phyloP scores from a whole-genome alignment of 1,140 invertebrate species.

The Phenacoccus solenopsis region DNA sequence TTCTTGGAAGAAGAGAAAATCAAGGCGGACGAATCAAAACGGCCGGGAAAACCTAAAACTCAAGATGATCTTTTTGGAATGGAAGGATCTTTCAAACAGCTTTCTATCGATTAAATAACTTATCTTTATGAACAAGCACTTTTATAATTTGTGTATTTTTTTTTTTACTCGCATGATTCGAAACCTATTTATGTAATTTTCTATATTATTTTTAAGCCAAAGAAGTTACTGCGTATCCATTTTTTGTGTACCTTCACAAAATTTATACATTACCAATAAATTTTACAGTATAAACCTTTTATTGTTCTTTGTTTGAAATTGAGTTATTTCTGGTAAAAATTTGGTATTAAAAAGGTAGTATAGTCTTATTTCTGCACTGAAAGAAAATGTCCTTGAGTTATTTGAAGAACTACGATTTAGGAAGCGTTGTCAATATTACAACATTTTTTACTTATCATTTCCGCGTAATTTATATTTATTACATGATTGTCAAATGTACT shows the following conservation, averaged over 20 bases:
- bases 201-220: constrained; percentile 10
- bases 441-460: too few relatives aligned
- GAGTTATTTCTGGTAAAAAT: too few relatives aligned
- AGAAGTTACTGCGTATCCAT: constrained; percentile 7
- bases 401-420: too few relatives aligned
- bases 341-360: too few relatives aligned
- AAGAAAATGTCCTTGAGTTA: too few relatives aligned
- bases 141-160: too few relatives aligned
- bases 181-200: background rate
- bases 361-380: too few relatives aligned
- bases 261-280: constrained; percentile 8
- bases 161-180: background rate
- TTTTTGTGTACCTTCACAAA: constrained; percentile 4
- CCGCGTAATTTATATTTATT: too few relatives aligned
- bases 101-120: constrained; percentile 50
- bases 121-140: background rate
- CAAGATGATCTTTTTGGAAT: constrained; percentile 67
- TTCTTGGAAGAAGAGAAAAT: constrained; percentile 57
- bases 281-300: background rate
- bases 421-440: too few relatives aligned
- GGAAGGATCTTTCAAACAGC: constrained; percentile 65
- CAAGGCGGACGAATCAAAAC: constrained; percentile 56
- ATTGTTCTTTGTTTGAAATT: too few relatives aligned
- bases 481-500: too few relatives aligned
- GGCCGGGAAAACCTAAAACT: constrained; percentile 63